A percentile compares a stretch with the other conserved stretches of the same genome.
These are phyloP conservation scores for Hyaena hyaena DNA, from an alignment of 2,113 vertebrate genomes.

Conservation along the genomic window DNA sequence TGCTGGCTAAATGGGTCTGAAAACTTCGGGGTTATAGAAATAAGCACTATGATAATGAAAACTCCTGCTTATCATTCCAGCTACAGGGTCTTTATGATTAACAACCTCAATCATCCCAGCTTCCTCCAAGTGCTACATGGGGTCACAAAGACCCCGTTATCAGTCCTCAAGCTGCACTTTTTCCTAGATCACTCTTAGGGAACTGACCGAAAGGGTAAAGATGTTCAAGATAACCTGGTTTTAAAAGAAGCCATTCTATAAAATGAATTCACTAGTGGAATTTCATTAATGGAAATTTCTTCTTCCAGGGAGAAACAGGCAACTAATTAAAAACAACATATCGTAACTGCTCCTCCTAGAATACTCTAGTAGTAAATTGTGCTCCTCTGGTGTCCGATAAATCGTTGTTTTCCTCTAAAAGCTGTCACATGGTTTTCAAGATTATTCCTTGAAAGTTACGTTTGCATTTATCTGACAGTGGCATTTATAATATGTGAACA, in stretches of 20 bases:
- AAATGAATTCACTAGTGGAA: background rate
- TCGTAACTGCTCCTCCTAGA: conserved; percentile 4
- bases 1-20: background rate
- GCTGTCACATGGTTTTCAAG: conserved; percentile 28
- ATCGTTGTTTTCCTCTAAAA: conserved; percentile 53
- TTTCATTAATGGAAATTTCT: conserved; percentile 44
- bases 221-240: background rate
- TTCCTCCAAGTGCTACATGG: background rate
- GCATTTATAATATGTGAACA: conserved; percentile 61
- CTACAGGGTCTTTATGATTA: background rate
- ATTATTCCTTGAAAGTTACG: conserved; percentile 29
- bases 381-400: conserved; percentile 1
- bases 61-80: background rate
- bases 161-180: background rate
- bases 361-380: conserved; percentile 7
- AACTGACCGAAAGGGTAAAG: background rate
- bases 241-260: background rate
- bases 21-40: background rate
- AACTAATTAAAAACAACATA: conserved; percentile 26
- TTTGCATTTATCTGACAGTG: conserved; percentile 45
- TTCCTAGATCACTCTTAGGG: background rate
- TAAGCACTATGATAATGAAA: background rate
- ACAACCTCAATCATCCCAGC: background rate
- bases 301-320: background rate
- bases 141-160: background rate